A percentile compares a stretch with the other conserved stretches of the same genome.
Conservation (phyloP, 2,113 vertebrate species). For the Puma concolor region DNA sequence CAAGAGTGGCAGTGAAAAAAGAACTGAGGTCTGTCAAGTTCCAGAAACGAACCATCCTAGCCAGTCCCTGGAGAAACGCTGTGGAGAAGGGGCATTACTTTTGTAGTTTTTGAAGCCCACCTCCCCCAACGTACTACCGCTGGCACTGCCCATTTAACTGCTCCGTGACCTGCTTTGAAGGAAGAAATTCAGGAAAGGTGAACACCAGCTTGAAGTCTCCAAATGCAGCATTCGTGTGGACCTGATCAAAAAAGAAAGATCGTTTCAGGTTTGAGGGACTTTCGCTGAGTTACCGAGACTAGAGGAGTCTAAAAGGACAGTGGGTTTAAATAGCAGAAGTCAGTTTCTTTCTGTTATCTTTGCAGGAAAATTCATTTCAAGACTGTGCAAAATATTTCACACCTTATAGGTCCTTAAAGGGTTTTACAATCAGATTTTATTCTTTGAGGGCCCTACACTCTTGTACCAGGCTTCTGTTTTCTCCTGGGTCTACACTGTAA, state of each 20-base stretch:
- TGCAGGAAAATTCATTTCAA: neutral
- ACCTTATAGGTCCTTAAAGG: neutral
- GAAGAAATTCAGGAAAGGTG: slow-evolving; percentile 22
- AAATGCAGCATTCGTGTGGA: neutral
- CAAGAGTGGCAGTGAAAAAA: slow-evolving; percentile 55
- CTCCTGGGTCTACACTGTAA: neutral
- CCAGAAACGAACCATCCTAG: slow-evolving; percentile 34
- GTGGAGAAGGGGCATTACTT: slow-evolving; percentile 8
- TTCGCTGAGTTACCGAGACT: slow-evolving; percentile 13
- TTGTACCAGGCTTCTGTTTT: neutral
- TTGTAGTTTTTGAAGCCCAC: slow-evolving; percentile 19
- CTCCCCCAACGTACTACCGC: neutral
- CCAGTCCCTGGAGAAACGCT: slow-evolving; percentile 46
- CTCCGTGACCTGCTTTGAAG: slow-evolving; percentile 39
- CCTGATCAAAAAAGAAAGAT: neutral
- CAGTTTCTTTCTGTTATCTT: neutral
- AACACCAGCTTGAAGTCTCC: slow-evolving; percentile 3
- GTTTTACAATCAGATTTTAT: neutral
- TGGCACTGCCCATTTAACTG: slow-evolving; percentile 26
- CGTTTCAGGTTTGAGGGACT: slow-evolving; percentile 33
- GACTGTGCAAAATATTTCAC: neutral
- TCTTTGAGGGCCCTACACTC: neutral
- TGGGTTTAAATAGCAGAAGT: slow-evolving; percentile 3
- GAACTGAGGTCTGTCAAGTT: slow-evolving; percentile 63
- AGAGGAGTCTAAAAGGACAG: slow-evolving; percentile 5